A percentile compares a stretch with the other conserved stretches of the same genome.
Conservation (phyloP, 2,113 vertebrate species). For the Paracanthobrama guichenoti region DNA sequence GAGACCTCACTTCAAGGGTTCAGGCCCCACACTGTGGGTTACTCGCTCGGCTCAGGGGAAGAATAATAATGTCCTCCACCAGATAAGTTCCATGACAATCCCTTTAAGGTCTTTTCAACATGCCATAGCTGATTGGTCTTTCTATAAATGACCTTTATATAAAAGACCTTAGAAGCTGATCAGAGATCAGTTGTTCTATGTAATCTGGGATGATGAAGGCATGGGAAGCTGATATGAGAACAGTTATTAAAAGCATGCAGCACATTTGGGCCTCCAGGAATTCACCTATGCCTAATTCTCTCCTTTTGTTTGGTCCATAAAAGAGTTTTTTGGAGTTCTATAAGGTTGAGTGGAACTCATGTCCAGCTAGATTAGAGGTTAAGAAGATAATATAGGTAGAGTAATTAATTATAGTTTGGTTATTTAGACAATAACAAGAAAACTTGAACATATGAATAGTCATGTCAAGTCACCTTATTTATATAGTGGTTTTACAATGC, state of each 20-base stretch:
- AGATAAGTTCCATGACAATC: slow-evolving; percentile 61
- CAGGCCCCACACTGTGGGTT: slow-evolving; percentile 53
- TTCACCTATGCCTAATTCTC: slow-evolving; percentile 19
- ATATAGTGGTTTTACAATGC: too few species aligned
- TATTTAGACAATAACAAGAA: background rate
- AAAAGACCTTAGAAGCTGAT: slow-evolving; percentile 30
- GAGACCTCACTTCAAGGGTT: slow-evolving; percentile 48
- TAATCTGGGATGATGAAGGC: background rate
- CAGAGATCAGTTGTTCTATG: slow-evolving; percentile 34
- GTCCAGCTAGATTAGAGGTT: slow-evolving; percentile 1
- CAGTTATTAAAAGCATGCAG: slow-evolving; percentile 1
- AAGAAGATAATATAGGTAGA: background rate
- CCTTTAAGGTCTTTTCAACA: slow-evolving; percentile 54
- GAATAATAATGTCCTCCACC: slow-evolving; percentile 59
- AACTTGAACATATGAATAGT: background rate
- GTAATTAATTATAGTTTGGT: background rate
- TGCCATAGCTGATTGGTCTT: slow-evolving; percentile 51
- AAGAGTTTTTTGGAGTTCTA: slow-evolving; percentile 22
- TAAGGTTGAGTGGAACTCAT: slow-evolving; percentile 17
- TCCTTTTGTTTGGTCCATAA: slow-evolving; percentile 35
- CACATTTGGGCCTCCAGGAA: slow-evolving; percentile 13
- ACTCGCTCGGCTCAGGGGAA: slow-evolving; percentile 48
- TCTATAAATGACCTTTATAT: slow-evolving; percentile 46
- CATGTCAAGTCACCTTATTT: too few species aligned
- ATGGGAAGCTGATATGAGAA: slow-evolving; percentile 22